A percentile compares a stretch with the other conserved stretches of the same genome.
Conservation (phyloP, 2,797 vertebrate genomes). For the Sternarchorhynchus goeldii region DNA sequence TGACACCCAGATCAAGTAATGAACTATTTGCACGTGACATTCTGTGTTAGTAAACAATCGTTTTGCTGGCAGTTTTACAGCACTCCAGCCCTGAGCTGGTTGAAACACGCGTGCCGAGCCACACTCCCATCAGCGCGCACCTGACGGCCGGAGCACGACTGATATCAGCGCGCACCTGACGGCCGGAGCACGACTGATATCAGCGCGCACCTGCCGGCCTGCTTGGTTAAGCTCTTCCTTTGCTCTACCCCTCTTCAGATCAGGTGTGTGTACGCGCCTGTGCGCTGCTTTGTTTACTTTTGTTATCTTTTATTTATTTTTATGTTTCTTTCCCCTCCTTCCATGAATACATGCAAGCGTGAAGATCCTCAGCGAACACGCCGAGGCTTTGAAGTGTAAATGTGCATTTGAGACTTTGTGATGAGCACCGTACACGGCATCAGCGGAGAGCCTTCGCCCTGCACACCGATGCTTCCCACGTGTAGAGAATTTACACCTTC, state of each 20-base stretch:
- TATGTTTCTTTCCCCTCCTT: conserved; percentile 32
- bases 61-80: conserved; percentile 4
- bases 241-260: background rate
- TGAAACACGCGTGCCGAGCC: background rate
- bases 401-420: conserved; percentile 63
- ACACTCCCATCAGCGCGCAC: background rate
- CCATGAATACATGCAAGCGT: conserved; percentile 31
- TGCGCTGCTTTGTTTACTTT: conserved; percentile 16
- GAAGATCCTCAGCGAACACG: conserved; percentile 61
- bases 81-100: background rate
- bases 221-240: conserved; percentile 1
- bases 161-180: too few species aligned
- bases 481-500: too few species aligned
- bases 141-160: too few species aligned
- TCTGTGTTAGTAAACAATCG: background rate
- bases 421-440: conserved; percentile 60
- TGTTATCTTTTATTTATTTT: conserved; percentile 31
- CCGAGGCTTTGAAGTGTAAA: conserved; percentile 71
- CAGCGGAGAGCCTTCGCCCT: conserved; percentile 62
- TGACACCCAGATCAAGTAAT: background rate
- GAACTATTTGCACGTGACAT: conserved; percentile 20
- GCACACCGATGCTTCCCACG: conserved; percentile 44
- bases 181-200: too few species aligned
- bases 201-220: background rate
- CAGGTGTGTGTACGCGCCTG: background rate